These are phyloP conservation scores for Poecilia picta DNA, from an alignment of 2,797 vertebrate species.

Conservation along the genomic window DNA sequence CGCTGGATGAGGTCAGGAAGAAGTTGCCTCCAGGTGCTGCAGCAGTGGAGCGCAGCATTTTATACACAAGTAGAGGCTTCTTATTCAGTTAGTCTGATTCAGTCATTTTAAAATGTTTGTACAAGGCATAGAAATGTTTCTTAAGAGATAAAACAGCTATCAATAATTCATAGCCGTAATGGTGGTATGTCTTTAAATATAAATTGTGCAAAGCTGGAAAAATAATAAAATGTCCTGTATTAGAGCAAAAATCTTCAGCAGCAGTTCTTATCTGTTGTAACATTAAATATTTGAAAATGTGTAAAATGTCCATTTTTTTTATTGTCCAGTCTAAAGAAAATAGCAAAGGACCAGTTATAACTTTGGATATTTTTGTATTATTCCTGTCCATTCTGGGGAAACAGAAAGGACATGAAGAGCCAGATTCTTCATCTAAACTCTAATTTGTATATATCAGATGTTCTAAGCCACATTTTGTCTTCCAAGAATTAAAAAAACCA, in stretches of 20 bases:
- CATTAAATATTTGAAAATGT: neutral
- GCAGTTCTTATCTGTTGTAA: neutral
- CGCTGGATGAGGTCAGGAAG: neutral
- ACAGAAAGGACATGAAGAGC: neutral
- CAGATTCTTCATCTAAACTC: neutral
- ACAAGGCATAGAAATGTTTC: neutral
- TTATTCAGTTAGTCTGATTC: neutral
- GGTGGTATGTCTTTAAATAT: neutral
- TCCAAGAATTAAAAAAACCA: too few relatives aligned
- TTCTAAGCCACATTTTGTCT: too few relatives aligned
- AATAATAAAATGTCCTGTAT: neutral
- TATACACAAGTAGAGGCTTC: neutral
- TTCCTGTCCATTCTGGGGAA: too few relatives aligned
- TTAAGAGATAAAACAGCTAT: neutral
- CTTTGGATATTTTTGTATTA: neutral
- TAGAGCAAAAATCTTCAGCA: neutral
- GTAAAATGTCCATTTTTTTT: neutral
- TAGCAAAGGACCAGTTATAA: neutral
- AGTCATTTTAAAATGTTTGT: neutral
- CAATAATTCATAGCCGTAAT: neutral
- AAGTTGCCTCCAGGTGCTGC: neutral
- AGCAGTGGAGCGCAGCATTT: neutral
- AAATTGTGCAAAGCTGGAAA: neutral
- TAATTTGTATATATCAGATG: too few relatives aligned
- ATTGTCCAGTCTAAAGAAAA: neutral